Evolutionary conservation across 2,797 vertebrate genomes (phyloP).

Genomic region (Thamnophis elegans): DNA sequence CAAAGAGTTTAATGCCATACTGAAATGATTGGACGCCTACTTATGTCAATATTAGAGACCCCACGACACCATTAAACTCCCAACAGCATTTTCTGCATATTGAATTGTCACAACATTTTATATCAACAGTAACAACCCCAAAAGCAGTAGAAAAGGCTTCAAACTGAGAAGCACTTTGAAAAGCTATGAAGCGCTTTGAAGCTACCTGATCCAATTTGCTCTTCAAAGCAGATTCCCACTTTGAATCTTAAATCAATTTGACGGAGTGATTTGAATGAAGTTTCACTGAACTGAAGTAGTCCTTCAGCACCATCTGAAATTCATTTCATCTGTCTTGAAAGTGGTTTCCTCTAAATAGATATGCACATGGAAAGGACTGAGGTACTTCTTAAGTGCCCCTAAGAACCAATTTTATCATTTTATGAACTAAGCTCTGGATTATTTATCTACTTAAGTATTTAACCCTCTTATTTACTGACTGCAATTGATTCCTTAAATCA

Average conservation of each 20-base stretch:
- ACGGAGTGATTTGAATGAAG: background rate
- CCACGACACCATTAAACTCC: background rate
- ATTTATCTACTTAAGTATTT: background rate
- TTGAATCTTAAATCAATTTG: background rate
- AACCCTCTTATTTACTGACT: background rate
- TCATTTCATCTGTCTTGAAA: background rate
- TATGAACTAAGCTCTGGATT: background rate
- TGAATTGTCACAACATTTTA: background rate
- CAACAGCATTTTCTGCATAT: background rate
- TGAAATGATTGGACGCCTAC: background rate
- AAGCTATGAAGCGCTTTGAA: conserved; percentile 8
- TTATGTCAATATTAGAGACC: background rate
- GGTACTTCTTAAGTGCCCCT: background rate
- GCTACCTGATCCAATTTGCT: background rate
- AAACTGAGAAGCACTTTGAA: background rate
- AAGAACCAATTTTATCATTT: background rate
- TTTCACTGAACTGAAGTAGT: background rate
- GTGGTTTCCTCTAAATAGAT: background rate
- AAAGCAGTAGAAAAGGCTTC: background rate
- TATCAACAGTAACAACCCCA: background rate
- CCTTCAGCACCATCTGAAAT: background rate
- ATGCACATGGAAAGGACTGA: background rate
- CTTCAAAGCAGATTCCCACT: background rate
- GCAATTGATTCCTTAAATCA: background rate
- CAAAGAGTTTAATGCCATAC: background rate